Conservation (phyloP, 2,888 invertebrate species). For the Lithophane ornitopus region DNA sequence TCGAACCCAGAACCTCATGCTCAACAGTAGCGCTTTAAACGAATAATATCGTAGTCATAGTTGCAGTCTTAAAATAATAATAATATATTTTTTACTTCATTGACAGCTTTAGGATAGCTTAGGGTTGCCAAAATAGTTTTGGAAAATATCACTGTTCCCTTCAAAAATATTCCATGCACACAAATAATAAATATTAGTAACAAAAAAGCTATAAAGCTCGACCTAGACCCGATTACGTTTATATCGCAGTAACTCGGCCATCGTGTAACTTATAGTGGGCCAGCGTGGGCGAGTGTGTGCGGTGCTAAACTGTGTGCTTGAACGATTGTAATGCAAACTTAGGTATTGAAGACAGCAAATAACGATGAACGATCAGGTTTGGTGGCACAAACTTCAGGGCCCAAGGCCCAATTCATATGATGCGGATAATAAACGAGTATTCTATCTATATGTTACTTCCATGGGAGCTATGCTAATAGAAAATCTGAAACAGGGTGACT, state of each 20-base stretch:
- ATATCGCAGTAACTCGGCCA: slow-evolving; percentile 56
- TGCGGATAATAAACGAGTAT: not conserved
- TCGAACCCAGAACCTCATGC: no score
- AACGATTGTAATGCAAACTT: slow-evolving; percentile 8
- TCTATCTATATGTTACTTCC: not conserved
- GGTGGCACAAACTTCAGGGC: not conserved
- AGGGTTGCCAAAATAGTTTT: not conserved
- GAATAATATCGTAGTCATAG: no score
- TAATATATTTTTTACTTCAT: not conserved
- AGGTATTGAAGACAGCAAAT: not conserved
- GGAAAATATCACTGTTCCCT: not conserved
- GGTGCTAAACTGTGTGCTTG: slow-evolving; percentile 16
- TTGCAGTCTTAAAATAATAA: no score
- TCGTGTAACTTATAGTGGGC: slow-evolving; percentile 43
- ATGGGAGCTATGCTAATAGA: not conserved
- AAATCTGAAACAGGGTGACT: not conserved
- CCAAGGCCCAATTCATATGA: not conserved
- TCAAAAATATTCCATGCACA: slow-evolving; percentile 15
- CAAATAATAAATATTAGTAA: slow-evolving; percentile 41
- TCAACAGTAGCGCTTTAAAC: no score
- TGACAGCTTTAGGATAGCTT: not conserved
- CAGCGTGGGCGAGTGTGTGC: slow-evolving; percentile 48
- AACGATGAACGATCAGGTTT: not conserved
- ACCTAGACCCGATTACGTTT: slow-evolving; percentile 60
- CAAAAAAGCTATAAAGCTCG: slow-evolving; percentile 53